Evolutionary conservation across 1,140 invertebrate genomes (phyloP).

Genomic region (Archivesica marissinica): DNA sequence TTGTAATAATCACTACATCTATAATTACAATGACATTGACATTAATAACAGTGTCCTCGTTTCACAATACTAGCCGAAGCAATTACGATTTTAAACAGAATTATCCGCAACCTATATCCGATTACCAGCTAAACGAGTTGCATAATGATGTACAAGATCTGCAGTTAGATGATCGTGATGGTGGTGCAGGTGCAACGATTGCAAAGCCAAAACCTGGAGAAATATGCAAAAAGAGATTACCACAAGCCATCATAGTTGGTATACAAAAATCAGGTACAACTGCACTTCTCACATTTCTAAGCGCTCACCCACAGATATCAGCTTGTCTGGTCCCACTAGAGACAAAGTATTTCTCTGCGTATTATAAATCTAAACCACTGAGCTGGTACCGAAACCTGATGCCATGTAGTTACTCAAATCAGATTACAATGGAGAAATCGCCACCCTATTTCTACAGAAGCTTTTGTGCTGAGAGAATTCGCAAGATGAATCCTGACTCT

Average conservation of each 20-base stretch:
- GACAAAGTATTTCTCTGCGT: neutral
- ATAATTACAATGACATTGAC: too few species aligned
- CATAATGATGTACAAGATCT: too few species aligned
- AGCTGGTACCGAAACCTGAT: constrained; percentile 16
- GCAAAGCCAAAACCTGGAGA: neutral
- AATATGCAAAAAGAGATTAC: constrained; percentile 9
- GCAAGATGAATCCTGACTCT: neutral
- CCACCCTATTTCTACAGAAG: constrained; percentile 27
- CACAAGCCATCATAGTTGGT: constrained; percentile 6
- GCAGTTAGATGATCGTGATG: too few species aligned
- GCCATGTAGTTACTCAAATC: constrained; percentile 19
- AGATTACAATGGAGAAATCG: constrained; percentile 32
- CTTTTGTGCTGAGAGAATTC: neutral
- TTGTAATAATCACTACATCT: too few species aligned
- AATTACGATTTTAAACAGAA: too few species aligned
- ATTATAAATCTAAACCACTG: neutral
- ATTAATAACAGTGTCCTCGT: too few species aligned
- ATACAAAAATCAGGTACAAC: constrained; percentile 10
- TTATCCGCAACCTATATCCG: too few species aligned
- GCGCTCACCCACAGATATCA: constrained; percentile 15
- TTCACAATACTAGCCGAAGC: too few species aligned
- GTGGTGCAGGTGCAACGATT: too few species aligned
- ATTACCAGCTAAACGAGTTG: too few species aligned
- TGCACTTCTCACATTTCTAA: neutral
- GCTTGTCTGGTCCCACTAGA: neutral